Evolutionary conservation across 2,888 invertebrate genomes (phyloP).

Genomic region (Drosophila rubida): DNA sequence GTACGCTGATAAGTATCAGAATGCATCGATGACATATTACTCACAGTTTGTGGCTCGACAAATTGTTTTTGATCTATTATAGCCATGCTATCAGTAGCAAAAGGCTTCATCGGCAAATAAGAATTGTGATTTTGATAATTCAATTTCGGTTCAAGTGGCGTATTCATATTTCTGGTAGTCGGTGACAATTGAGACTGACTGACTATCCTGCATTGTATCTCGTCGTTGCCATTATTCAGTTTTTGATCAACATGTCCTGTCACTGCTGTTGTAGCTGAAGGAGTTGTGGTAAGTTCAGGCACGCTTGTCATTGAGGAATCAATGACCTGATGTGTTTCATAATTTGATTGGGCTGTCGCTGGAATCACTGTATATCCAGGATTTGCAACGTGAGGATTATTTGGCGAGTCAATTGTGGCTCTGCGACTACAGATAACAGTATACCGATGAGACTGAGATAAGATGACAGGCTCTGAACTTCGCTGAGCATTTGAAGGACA

Average conservation of each 20-base stretch:
- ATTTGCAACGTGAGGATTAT: neutral
- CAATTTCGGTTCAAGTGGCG: neutral
- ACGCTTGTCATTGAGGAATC: constrained; percentile 83
- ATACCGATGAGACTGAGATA: constrained; percentile 28
- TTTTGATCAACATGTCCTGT: constrained; percentile 5
- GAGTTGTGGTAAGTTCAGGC: constrained; percentile 47
- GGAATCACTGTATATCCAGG: neutral
- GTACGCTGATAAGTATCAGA: constrained; percentile 95
- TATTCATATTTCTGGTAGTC: constrained; percentile 55
- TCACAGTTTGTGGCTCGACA: constrained; percentile 10
- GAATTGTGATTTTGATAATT: constrained; percentile 6
- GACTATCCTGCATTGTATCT: constrained; percentile 86
- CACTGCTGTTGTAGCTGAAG: neutral
- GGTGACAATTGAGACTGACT: constrained; percentile 87
- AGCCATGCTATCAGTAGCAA: neutral
- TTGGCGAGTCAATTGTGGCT: constrained; percentile 9
- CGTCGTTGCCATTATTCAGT: constrained; percentile 76
- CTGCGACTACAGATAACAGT: constrained; percentile 39
- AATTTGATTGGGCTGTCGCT: neutral
- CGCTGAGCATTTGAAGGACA: constrained; percentile 58
- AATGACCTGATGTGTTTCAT: constrained; percentile 29
- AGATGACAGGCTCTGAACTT: constrained; percentile 39
- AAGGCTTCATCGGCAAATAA: constrained; percentile 5
- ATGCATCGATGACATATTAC: constrained; percentile 86
- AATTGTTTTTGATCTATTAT: constrained; percentile 11